Percentiles rank a stretch among this genome's conserved stretches.
phyloP scores from a whole-genome alignment of 2,888 invertebrate species.

The Ametastegia equiseti region DNA sequence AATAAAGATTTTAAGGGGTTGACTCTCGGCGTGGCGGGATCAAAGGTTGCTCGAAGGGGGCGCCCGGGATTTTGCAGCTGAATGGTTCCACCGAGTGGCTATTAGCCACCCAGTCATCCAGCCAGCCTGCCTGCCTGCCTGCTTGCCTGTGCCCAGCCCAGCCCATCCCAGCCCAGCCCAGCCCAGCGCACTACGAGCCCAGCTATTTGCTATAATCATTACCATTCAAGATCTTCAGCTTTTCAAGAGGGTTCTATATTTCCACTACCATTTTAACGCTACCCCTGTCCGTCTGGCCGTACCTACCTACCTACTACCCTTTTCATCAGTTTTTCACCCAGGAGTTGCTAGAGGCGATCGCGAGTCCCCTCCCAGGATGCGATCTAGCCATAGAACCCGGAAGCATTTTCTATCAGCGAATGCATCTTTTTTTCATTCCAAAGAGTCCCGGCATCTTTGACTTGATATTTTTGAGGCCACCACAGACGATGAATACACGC shows the following conservation, averaged over 20 bases:
- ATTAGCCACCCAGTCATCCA: conserved; percentile 66
- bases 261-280: conserved; percentile 35
- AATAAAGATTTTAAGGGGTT: conserved; percentile 69
- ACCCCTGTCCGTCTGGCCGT: conserved; percentile 25
- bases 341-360: background rate
- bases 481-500: background rate
- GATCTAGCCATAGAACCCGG: background rate
- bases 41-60: conserved; percentile 72
- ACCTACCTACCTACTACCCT: conserved; percentile 4
- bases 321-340: conserved; percentile 9
- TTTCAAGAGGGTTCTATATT: conserved; percentile 52
- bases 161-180: background rate
- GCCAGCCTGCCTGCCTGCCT: conserved; percentile 62
- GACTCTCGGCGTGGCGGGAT: conserved; percentile 70
- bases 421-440: background rate
- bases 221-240: conserved; percentile 69
- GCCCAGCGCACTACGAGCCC: conserved; percentile 51
- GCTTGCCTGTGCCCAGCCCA: no score
- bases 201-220: conserved; percentile 73
- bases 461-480: background rate
- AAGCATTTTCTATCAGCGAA: background rate
- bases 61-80: conserved; percentile 59
- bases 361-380: background rate
- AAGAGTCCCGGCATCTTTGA: background rate
- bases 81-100: conserved; percentile 73